A percentile compares a stretch with the other conserved stretches of the same genome.
phyloP scores from a whole-genome alignment of 2,888 invertebrate genomes.

The Drosophila affinis region DNA sequence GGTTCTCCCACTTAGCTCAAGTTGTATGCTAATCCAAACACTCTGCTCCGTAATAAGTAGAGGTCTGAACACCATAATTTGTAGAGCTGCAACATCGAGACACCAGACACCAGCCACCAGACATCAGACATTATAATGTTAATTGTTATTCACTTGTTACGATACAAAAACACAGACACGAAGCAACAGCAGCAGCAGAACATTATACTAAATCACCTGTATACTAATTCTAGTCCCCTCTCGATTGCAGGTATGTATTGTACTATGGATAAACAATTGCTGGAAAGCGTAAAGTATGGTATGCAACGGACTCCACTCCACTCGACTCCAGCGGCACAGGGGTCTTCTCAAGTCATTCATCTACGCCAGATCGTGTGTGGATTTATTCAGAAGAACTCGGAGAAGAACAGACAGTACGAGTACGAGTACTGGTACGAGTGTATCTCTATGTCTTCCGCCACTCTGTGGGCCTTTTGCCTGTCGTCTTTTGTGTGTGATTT shows the following conservation, averaged over 20 bases:
- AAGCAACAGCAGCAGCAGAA: conserved; percentile 13
- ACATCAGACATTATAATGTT: conserved; percentile 37
- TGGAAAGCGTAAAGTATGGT: conserved; percentile 13
- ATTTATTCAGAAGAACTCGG: conserved; percentile 23
- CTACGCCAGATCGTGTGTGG: conserved; percentile 40
- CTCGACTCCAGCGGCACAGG: background rate
- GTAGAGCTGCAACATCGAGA: background rate
- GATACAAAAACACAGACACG: conserved; percentile 6
- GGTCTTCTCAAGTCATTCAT: conserved; percentile 27
- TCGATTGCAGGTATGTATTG: conserved; percentile 43
- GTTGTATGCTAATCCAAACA: background rate
- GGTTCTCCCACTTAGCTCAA: background rate
- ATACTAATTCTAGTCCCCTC: conserved; percentile 28
- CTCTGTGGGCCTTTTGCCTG: conserved; percentile 43
- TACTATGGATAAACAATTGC: conserved; percentile 20
- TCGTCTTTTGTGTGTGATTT: conserved; percentile 75
- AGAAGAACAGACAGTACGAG: background rate
- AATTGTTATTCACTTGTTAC: conserved; percentile 46
- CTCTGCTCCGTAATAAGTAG: background rate
- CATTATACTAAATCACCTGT: conserved; percentile 37
- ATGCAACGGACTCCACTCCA: background rate
- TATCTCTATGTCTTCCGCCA: conserved; percentile 16
- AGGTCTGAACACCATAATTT: conserved; percentile 28
- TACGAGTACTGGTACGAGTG: background rate
- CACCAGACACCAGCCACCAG: background rate